Conservation (phyloP, 2,113 vertebrate genomes). For the Paramisgurnus dabryanus region DNA sequence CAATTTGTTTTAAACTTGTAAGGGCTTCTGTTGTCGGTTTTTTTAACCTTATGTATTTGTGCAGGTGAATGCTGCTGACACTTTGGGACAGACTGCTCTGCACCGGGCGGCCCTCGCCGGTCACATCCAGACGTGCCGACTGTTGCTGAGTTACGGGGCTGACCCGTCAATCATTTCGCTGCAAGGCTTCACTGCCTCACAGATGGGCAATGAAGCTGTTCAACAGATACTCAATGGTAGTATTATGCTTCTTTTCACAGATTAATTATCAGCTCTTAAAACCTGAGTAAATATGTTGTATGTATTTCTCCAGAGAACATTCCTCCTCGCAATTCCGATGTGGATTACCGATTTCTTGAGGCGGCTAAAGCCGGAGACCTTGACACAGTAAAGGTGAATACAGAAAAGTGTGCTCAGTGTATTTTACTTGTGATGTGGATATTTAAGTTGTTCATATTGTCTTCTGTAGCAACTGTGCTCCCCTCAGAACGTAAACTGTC, state of each 20-base stretch:
- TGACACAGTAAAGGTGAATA: slow-evolving; percentile 93
- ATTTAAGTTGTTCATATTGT: neutral
- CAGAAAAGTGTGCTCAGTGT: too few relatives aligned
- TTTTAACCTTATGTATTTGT: neutral
- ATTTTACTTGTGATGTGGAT: too few relatives aligned
- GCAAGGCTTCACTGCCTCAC: slow-evolving; percentile 96
- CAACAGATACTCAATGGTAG: slow-evolving; percentile 96
- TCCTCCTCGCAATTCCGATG: slow-evolving; percentile 92
- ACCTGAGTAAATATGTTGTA: neutral
- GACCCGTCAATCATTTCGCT: slow-evolving; percentile 94
- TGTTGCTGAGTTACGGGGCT: slow-evolving; percentile 89
- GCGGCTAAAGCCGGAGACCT: slow-evolving; percentile 98
- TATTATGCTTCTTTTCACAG: too few relatives aligned
- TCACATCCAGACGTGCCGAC: slow-evolving; percentile 94
- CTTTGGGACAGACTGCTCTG: slow-evolving; percentile 92
- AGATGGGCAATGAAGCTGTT: slow-evolving; percentile 98
- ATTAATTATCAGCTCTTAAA: too few relatives aligned
- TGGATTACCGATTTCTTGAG: slow-evolving; percentile 95
- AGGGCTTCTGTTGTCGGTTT: too few relatives aligned
- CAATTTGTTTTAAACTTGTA: too few relatives aligned
- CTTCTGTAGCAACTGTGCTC: slow-evolving; percentile 91
- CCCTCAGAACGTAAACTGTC: slow-evolving; percentile 96
- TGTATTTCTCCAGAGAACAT: slow-evolving; percentile 82
- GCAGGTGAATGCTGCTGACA: slow-evolving; percentile 95
- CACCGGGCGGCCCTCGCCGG: slow-evolving; percentile 92